Base-by-base conservation (phyloP, 2,113 vertebrate species). In the Chaenogobius annularis region DNA sequence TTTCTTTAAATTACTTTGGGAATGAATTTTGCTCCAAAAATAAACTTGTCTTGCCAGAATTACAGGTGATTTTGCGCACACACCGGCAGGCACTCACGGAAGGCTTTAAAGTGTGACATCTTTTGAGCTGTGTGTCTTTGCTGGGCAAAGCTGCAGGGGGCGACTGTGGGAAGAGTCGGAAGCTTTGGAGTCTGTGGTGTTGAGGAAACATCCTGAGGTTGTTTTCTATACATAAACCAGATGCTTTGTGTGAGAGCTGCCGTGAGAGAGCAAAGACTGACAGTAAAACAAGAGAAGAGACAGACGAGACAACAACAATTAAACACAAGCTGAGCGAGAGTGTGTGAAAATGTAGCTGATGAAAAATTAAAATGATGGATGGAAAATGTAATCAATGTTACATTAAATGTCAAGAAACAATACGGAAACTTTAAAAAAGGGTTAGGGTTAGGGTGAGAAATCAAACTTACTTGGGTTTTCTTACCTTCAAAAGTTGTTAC, bases 161-260 rank as follows among this genome's bases (percentile, higher is more conserved):
- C 69, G 54, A 75, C 26, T 23, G 64, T 72, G 72, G 23, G 67
- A 62, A 74, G 68, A 65, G 31, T 19, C 23, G 47, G 56, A n/a
- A 59, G 65, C 47, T 73, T 80, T 70, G 44, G 59, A 74, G 71
- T 14, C 31, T 82, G 78, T 80, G 37, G 66, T 78, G 73, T 77
- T 83, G 22, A 69, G 54, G 68, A 80, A 90, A 81, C 50, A 71
- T 72, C 75, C 77, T 8, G 14, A 75, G 82, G 85, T 75, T 78
- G 70, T 85, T 87, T 86, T 83, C 78, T 80, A 75, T 78, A 76
- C 75, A 77, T 75, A 81, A 73, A 75, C 70, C 65, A 48, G 17
- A 54, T 14, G 70, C 54, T 76, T 69, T 82, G 77, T 77, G 66
- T 23, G 59, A 58, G 55, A 26, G 71, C 69, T 75, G 72, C 46